These are phyloP conservation scores for Drosophila hamatofila DNA, from an alignment of 2,888 invertebrate species.

Conservation along the genomic window DNA sequence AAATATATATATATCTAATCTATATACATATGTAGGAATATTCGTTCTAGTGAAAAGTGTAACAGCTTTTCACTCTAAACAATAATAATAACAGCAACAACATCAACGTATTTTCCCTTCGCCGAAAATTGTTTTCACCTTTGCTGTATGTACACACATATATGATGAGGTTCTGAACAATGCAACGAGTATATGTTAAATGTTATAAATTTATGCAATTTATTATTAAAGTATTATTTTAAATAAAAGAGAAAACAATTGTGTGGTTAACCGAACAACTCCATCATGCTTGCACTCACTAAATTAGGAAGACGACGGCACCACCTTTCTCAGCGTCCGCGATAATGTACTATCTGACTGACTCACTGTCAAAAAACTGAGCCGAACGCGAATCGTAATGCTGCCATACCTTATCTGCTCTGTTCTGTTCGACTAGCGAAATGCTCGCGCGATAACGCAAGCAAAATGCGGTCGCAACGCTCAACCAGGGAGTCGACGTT, in stretches of 20 bases:
- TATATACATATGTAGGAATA: slow-evolving; percentile 46
- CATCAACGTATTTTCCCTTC: slow-evolving; percentile 40
- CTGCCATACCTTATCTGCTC: slow-evolving; percentile 45
- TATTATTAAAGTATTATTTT: slow-evolving; percentile 81
- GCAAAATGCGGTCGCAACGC: slow-evolving; percentile 22
- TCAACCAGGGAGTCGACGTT: slow-evolving; percentile 16
- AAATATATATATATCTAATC: slow-evolving; percentile 38
- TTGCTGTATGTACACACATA: slow-evolving; percentile 61
- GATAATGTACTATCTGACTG: slow-evolving; percentile 36
- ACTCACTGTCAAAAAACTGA: slow-evolving; percentile 34
- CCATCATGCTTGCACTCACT: not conserved
- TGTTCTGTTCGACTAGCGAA: slow-evolving; percentile 16
- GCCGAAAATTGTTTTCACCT: slow-evolving; percentile 60
- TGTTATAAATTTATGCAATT: slow-evolving; percentile 82
- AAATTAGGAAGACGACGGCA: not conserved
- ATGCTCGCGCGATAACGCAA: slow-evolving; percentile 35
- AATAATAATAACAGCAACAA: slow-evolving; percentile 10
- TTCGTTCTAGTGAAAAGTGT: slow-evolving; percentile 55
- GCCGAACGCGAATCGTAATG: slow-evolving; percentile 18
- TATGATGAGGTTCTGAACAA: slow-evolving; percentile 37
- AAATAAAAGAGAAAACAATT: slow-evolving; percentile 61
- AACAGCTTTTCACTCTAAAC: slow-evolving; percentile 57
- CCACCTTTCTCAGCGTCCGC: slow-evolving; percentile 17
- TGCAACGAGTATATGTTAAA: slow-evolving; percentile 80
- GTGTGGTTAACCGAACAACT: slow-evolving; percentile 24